Conservation (phyloP, 1,140 invertebrate genomes). For the Drosophila mauritiana region DNA sequence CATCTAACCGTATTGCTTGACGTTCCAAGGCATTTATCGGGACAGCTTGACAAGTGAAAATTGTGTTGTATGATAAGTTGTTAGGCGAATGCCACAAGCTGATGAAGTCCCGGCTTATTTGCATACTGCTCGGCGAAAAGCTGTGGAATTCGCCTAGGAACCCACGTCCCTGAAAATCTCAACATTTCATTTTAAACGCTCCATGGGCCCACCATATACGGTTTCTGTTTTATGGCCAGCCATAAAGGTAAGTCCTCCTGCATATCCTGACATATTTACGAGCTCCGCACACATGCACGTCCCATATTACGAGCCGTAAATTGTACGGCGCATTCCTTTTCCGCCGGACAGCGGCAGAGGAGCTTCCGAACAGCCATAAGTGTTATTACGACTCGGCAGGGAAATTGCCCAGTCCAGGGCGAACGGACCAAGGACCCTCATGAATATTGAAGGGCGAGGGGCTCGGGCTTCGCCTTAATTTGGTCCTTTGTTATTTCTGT, state of each 20-base stretch:
- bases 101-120: constrained; percentile 36
- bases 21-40: not conserved
- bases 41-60: constrained; percentile 37
- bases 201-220: constrained; percentile 32
- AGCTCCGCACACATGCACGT: constrained; percentile 30
- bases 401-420: not conserved
- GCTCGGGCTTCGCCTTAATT: constrained; percentile 3
- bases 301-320: constrained; percentile 70
- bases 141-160: constrained; percentile 15
- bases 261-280: constrained; percentile 33
- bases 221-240: constrained; percentile 61
- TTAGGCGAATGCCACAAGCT: constrained; percentile 5
- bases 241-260: constrained; percentile 35
- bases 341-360: constrained; percentile 28
- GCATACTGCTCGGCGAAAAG: constrained; percentile 27
- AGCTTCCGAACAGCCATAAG: constrained; percentile 20
- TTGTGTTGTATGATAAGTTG: constrained; percentile 39
- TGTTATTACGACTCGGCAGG: constrained; percentile 29
- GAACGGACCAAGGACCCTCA: constrained; percentile 13
- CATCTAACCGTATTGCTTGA: not conserved
- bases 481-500: constrained; percentile 28
- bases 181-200: constrained; percentile 56
- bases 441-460: constrained; percentile 24
- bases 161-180: constrained; percentile 39
- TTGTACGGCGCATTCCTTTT: constrained; percentile 48